These are phyloP conservation scores for Sanderia malayensis DNA, from an alignment of 30 jellyfish, hydroid and myxozoan genomes.

Conservation along the genomic window DNA sequence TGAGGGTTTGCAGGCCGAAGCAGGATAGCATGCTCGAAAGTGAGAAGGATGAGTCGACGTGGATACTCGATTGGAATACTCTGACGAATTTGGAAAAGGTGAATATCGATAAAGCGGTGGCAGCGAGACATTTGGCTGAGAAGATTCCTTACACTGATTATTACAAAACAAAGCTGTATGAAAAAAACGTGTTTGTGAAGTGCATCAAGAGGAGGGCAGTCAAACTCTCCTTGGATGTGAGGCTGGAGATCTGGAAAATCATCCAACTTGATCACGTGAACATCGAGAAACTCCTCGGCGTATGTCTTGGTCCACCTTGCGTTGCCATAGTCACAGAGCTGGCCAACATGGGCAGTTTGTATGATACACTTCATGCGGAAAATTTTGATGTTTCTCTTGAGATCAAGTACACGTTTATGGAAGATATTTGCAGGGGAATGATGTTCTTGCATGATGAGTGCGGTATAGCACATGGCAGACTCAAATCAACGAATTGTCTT, in stretches of 20 bases:
- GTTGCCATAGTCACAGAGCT: conserved; percentile 70
- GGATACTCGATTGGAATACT: conserved; percentile 67
- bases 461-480: conserved; percentile 75
- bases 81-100: conserved; percentile 39
- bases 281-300: conserved; percentile 69
- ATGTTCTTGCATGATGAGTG: conserved; percentile 62
- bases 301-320: conserved; percentile 70
- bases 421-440: conserved; percentile 92
- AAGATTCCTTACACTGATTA: conserved; percentile 49
- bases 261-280: conserved; percentile 58
- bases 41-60: conserved; percentile 40
- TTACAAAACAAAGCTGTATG: conserved; percentile 41
- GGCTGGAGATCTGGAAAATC: conserved; percentile 65
- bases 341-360: conserved; percentile 89
- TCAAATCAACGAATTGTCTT: conserved; percentile 89
- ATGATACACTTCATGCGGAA: conserved; percentile 73
- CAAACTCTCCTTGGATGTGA: conserved; percentile 63
- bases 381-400: conserved; percentile 73
- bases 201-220: conserved; percentile 55
- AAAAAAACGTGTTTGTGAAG: conserved; percentile 55
- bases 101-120: conserved; percentile 17
- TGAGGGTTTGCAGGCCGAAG: conserved; percentile 28
- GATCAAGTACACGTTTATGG: conserved; percentile 79
- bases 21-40: conserved; percentile 8
- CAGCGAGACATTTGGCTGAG: conserved; percentile 41